Conservation (phyloP, 2,888 invertebrate genomes). For the Eustalomyia histrio region DNA sequence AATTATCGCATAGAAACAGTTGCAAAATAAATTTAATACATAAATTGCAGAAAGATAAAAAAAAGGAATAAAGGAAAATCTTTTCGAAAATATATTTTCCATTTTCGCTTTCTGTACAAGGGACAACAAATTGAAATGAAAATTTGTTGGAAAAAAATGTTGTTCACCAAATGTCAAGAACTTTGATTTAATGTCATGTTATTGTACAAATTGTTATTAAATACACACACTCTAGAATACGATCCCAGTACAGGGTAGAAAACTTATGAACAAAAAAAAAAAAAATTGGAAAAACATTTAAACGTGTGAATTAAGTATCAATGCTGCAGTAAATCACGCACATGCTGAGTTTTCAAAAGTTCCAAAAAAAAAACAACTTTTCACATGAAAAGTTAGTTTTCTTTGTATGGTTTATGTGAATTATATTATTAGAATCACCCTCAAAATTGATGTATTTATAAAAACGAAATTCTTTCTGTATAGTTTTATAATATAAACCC, state of each 20-base stretch:
- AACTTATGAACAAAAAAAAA: constrained; percentile 3
- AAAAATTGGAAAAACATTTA: constrained; percentile 17
- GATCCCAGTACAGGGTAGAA: neutral
- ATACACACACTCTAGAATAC: constrained; percentile 15
- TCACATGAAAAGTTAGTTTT: too few species aligned
- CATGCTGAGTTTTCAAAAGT: constrained; percentile 10
- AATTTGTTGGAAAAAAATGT: constrained; percentile 5
- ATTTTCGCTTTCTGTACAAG: neutral
- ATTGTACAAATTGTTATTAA: constrained; percentile 45
- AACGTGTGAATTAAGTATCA: constrained; percentile 53
- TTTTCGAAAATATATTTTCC: constrained; percentile 41
- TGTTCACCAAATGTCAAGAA: constrained; percentile 59
- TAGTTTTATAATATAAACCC: neutral
- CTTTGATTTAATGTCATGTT: constrained; percentile 65
- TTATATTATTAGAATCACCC: constrained; percentile 28
- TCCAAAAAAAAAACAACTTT: neutral
- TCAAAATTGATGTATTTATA: constrained; percentile 24
- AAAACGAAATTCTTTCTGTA: constrained; percentile 7
- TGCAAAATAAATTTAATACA: constrained; percentile 32
- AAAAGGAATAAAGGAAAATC: constrained; percentile 17
- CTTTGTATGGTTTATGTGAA: constrained; percentile 4
- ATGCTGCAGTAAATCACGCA: constrained; percentile 31
- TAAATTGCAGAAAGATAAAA: constrained; percentile 2
- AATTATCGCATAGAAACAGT: constrained; percentile 56
- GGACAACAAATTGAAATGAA: constrained; percentile 5